phyloP scores from a whole-genome alignment of 2,797 vertebrate species.

The Dromococcyx pavoninus region DNA sequence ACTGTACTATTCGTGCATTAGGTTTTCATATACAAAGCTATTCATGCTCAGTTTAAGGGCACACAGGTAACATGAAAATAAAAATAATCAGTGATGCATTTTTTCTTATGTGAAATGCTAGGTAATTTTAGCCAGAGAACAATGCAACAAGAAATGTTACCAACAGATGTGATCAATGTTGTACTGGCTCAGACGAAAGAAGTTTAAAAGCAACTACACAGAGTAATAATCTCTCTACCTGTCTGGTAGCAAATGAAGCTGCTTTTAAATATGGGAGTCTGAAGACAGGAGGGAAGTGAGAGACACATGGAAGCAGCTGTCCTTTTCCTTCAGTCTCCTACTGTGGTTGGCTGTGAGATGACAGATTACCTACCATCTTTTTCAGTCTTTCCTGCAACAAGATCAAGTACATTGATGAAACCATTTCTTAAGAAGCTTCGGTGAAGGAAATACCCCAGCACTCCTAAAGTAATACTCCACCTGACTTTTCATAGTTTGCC shows the following conservation, averaged over 20 bases:
- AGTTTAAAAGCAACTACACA: neutral
- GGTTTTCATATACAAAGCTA: neutral
- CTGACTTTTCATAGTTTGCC: neutral
- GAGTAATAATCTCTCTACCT: neutral
- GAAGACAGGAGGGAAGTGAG: neutral
- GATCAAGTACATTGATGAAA: neutral
- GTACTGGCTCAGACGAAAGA: neutral
- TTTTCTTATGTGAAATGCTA: neutral
- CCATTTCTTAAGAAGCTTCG: neutral
- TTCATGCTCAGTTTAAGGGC: neutral
- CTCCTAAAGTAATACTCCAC: neutral
- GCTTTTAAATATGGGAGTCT: neutral
- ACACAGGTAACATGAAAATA: neutral
- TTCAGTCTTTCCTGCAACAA: neutral
- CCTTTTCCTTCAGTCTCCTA: neutral
- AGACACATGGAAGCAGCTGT: neutral
- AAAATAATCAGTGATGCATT: neutral
- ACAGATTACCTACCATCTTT: neutral
- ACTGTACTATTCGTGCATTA: neutral
- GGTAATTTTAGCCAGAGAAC: neutral
- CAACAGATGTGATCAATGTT: neutral
- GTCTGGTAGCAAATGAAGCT: neutral
- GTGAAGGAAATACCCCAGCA: neutral
- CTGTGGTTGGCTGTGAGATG: neutral
- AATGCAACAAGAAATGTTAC: neutral